A percentile compares a stretch with the other conserved stretches of the same genome.
Evolutionary conservation across 2,888 invertebrate species (phyloP).

Genomic region (Peribatodes rhomboidaria): DNA sequence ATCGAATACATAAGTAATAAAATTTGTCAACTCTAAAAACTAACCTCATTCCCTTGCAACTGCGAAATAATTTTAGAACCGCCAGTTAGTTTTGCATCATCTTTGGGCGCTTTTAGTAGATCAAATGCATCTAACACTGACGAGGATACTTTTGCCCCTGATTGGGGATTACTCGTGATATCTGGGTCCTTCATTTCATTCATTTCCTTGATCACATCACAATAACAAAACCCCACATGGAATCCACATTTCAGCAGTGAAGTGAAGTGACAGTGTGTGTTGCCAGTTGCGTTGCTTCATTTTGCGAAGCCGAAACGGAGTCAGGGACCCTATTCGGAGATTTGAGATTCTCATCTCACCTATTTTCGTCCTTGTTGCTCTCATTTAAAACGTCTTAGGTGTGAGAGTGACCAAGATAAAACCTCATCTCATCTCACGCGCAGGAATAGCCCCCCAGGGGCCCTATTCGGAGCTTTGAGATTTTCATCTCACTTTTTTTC

Average conservation of each 20-base stretch:
- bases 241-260: neutral
- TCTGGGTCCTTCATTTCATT: slow-evolving; percentile 71
- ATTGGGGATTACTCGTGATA: slow-evolving; percentile 51
- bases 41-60: slow-evolving; percentile 75
- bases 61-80: slow-evolving; percentile 77
- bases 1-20: neutral
- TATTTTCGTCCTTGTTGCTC: too few relatives aligned
- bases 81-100: slow-evolving; percentile 73
- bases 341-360: too few relatives aligned
- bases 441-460: too few relatives aligned
- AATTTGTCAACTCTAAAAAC: slow-evolving; percentile 43
- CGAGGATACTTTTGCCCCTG: slow-evolving; percentile 63
- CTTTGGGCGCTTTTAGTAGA: slow-evolving; percentile 70
- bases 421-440: too few relatives aligned
- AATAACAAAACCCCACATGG: slow-evolving; percentile 61
- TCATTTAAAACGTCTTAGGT: too few relatives aligned
- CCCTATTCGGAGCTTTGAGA: too few relatives aligned
- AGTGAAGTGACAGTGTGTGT: too few relatives aligned
- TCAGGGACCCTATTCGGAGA: too few relatives aligned
- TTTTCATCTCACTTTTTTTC: too few relatives aligned
- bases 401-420: too few relatives aligned
- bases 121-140: slow-evolving; percentile 80
- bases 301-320: too few relatives aligned
- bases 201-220: slow-evolving; percentile 17
- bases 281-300: too few relatives aligned